Conservation (phyloP, 2,888 invertebrate species). For the Hydrotaea diabolus region DNA sequence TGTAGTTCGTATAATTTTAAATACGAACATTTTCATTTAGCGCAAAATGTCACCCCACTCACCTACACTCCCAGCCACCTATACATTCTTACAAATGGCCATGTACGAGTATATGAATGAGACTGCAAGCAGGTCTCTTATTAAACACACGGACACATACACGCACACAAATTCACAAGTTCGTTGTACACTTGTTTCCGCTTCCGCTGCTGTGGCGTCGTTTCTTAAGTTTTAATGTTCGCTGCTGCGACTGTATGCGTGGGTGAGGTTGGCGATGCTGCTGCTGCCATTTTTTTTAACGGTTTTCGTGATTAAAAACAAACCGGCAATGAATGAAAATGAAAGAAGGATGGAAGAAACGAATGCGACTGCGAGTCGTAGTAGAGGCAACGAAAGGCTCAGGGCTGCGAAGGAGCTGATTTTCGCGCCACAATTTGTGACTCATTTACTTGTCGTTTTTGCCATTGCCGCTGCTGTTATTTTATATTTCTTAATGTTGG, state of each 20-base stretch:
- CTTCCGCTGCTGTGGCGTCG: constrained; percentile 62
- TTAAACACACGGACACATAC: constrained; percentile 17
- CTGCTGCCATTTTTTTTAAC: constrained; percentile 45
- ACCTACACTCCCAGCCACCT: constrained; percentile 11
- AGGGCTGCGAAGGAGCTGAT: constrained; percentile 23
- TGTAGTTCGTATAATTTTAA: constrained; percentile 28
- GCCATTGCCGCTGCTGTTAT: constrained; percentile 1
- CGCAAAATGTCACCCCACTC: constrained; percentile 45
- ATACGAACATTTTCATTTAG: constrained; percentile 54
- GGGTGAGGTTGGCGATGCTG: neutral
- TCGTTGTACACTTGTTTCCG: constrained; percentile 59
- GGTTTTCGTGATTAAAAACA: constrained; percentile 65
- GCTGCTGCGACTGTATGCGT: constrained; percentile 22
- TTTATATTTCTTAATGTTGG: constrained; percentile 42
- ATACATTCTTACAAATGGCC: neutral
- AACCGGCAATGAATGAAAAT: constrained; percentile 60
- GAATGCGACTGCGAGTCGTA: constrained; percentile 31
- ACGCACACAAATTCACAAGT: constrained; percentile 46
- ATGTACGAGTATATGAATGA: neutral
- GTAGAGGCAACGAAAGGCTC: neutral
- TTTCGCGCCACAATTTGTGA: constrained; percentile 62
- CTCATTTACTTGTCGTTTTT: constrained; percentile 49
- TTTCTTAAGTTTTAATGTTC: constrained; percentile 40
- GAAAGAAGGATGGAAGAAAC: constrained; percentile 2
- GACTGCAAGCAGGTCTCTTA: neutral